Percentiles rank a stretch among this genome's conserved stretches.
Conservation (phyloP, 2,797 vertebrate species). For the Falco peregrinus region DNA sequence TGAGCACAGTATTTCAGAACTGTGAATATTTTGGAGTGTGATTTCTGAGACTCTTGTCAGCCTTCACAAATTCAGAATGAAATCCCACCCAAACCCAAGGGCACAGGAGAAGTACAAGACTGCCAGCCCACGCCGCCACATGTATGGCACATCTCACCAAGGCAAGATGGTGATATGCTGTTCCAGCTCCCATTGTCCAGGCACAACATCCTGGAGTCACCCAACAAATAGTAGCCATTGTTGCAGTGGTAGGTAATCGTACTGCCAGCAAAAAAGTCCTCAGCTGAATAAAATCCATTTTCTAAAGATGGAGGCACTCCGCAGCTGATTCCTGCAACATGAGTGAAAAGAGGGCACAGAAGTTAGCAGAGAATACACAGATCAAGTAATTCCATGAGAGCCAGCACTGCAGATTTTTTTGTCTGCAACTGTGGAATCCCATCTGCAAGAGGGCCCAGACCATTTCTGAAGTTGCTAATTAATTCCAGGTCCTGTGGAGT, state of each 20-base stretch:
- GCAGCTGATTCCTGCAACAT: conserved; percentile 86
- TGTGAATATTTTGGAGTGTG: neutral
- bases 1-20: neutral
- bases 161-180: conserved; percentile 88
- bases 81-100: neutral
- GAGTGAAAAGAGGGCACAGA: neutral
- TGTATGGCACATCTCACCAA: conserved; percentile 82
- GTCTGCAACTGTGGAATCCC: neutral
- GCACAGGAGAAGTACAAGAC: neutral
- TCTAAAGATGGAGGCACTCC: conserved; percentile 87
- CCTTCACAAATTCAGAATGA: neutral
- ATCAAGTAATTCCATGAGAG: neutral
- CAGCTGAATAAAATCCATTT: conserved; percentile 87
- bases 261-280: conserved; percentile 88
- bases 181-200: conserved; percentile 90
- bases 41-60: neutral
- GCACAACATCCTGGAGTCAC: conserved; percentile 90
- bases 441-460: neutral
- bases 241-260: conserved; percentile 91
- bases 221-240: conserved; percentile 91
- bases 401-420: accelerated
- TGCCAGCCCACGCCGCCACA: neutral
- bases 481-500: neutral
- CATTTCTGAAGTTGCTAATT: neutral
- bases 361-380: neutral